Evolutionary conservation across 2,888 invertebrate genomes (phyloP).

Genomic region (Cephus rjabovi): DNA sequence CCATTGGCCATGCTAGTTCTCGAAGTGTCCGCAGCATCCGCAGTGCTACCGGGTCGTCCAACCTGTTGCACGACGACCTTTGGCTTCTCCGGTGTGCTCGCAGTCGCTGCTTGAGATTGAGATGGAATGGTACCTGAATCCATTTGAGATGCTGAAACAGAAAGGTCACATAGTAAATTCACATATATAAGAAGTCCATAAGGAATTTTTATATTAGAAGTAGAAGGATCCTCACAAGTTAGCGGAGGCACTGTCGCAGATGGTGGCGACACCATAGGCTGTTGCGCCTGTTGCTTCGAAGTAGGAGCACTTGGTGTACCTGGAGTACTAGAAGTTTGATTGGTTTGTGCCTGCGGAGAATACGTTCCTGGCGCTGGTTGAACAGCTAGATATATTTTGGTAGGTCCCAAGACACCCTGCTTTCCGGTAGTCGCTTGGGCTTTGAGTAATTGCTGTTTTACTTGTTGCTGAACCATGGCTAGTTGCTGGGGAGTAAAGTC

Average conservation of each 20-base stretch:
- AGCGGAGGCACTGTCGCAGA: slow-evolving; percentile 26
- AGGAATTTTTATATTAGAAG: background rate
- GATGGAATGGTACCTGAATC: slow-evolving; percentile 44
- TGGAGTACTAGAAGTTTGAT: slow-evolving; percentile 30
- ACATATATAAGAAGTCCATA: background rate
- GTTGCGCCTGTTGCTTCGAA: slow-evolving; percentile 39
- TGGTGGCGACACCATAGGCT: slow-evolving; percentile 28
- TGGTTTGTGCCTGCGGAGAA: slow-evolving; percentile 28
- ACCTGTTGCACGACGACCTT: slow-evolving; percentile 64
- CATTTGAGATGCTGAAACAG: background rate
- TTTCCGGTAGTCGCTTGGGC: slow-evolving; percentile 90
- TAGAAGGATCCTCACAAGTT: slow-evolving; percentile 30
- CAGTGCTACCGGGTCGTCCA: slow-evolving; percentile 39
- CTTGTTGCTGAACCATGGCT: slow-evolving; percentile 87
- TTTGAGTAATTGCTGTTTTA: slow-evolving; percentile 88
- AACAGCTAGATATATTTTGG: slow-evolving; percentile 87
- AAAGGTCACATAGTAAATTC: background rate
- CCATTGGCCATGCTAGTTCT: slow-evolving; percentile 57
- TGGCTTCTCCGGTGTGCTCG: slow-evolving; percentile 52
- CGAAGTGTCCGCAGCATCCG: slow-evolving; percentile 38
- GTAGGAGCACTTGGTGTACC: slow-evolving; percentile 34
- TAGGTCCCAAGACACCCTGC: slow-evolving; percentile 85
- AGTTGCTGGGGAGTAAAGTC: slow-evolving; percentile 86
- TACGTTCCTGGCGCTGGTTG: slow-evolving; percentile 72
- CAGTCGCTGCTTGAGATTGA: slow-evolving; percentile 35